Base-by-base conservation (phyloP, 2,888 invertebrate species). In the Phoenoteleia sp. region DNA sequence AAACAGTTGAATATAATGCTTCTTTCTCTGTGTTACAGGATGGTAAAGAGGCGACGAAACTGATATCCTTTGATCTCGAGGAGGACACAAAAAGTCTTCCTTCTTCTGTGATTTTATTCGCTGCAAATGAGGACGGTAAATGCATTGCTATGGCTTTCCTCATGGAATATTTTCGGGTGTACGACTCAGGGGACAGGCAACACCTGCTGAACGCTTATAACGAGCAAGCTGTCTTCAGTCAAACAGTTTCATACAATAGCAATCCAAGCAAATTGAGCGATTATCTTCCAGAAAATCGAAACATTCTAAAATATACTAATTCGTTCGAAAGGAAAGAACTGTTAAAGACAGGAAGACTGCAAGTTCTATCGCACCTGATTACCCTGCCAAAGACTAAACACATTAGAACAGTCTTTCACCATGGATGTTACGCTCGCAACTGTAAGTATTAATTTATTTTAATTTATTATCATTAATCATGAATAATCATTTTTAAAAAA, bases 301-400 rank as follows among this genome's bases (percentile, higher is more conserved):
- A 97, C 92, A 90, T 97, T 29, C 88, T 96, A 27, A 95, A 96
- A 76, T 92, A 96, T 36, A 94, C 94, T 15, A 96, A 96, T 79
- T 92, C 95, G 1, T 95, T 96, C 36, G 95, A 95, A 21, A 95
- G 97, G 81, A 93, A 95, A 23, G 96, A 96, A 84, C 93, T 96
- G 69, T 92, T 98, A 45, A 96, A 96, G 89, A 95, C 95, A 60
- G 98, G 98, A 4, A 96, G 96, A 71, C 91, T 97, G 54, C 96
- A 96, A 79, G 96, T 99, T 3, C 97, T 99, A 0, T 96, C 98
- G 0, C 97, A 96, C 90, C n/a, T 7, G 2, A 94, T 99, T 36
- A 96, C 96, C 1, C 95, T 99, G 94, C 99, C 99, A 0, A 96
- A 96, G 88, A 98, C 98, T 0, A 95, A 96, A 60, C 99, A 99